Evolutionary conservation across 2,797 vertebrate genomes (phyloP), one percentile per base, ranked within the genome.

Genomic region (Meriones psammophilus): DNA sequence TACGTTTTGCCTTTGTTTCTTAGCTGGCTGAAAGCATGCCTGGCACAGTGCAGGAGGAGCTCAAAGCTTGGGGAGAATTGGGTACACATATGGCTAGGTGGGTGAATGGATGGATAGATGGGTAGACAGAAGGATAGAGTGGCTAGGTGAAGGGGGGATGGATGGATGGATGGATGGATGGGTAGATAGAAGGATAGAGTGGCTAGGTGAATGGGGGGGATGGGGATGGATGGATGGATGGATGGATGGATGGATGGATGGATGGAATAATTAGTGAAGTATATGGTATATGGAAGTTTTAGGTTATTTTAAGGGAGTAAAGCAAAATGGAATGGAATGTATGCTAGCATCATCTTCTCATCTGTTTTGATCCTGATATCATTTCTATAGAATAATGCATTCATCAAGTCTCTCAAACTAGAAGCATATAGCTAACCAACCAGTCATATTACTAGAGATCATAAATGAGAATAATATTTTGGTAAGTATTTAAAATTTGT

Each of bases 1-100:
- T 69, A 54, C 2, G 1, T 68, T 94, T 96, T 80, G 18, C 33
- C 86, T 97, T 96, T 92, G 79, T 1, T 1, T 62, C 90, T 92
- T 74, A 69, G 24, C 86, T 92, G 39, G 39, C 24, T 73, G 46
- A 91, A n/a, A 78, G 36, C 33, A 17, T 91, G 6, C 83, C 87
- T 66, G 18, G 26, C 64, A 60, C 39, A 69, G 56, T 33, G 24
- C 2, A n/a, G 66, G 54, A 84, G 8, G 14, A 26, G 20, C 58
- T 89, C 56, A 80, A 2, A 28, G 26, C n/a, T 58, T 73, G 56
- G 2, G 39, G 39, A 60, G 66, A 20, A 58, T 17, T 85, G 17
- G 28, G 28, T n/a, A 22, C 15, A 20, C 24, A 5, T 14, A 15
- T 30, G 20, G 15, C n/a, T 73, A 66, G 18, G 0, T 69, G 39